phyloP scores from a whole-genome alignment of 2,113 vertebrate genomes.

The Crotalus viridis region DNA sequence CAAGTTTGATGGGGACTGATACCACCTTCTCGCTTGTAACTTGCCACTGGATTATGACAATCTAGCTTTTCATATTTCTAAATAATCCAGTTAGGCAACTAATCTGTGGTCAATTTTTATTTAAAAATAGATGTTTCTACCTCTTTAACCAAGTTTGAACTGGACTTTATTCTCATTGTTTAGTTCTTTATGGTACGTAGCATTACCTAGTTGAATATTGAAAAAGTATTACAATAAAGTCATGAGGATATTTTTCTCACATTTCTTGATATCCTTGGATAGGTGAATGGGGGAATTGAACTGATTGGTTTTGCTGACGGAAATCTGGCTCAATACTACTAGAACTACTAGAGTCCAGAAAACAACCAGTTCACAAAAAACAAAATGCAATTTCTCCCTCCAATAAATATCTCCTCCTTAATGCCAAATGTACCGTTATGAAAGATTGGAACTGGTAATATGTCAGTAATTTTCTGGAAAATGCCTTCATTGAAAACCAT shows the following conservation, averaged over 20 bases:
- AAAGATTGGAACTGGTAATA: constrained; percentile 42
- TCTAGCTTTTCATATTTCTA: not conserved
- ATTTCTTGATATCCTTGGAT: not conserved
- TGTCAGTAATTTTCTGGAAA: constrained; percentile 46
- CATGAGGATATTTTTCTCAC: not conserved
- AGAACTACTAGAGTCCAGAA: not conserved
- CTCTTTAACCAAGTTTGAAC: not conserved
- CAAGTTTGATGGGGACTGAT: not conserved
- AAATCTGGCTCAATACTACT: not conserved
- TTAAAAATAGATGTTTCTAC: not conserved
- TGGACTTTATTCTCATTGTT: not conserved
- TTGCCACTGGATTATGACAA: not conserved
- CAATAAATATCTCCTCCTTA: not conserved
- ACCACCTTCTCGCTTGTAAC: not conserved
- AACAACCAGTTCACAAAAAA: not conserved
- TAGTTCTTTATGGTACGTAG: not conserved
- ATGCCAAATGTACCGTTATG: not conserved
- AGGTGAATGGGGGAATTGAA: not conserved
- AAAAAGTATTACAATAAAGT: not conserved
- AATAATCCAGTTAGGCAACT: not conserved
- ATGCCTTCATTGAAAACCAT: constrained; percentile 50
- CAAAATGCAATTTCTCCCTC: constrained; percentile 26
- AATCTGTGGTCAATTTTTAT: not conserved
- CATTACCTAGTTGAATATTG: not conserved
- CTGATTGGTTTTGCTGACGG: not conserved